These are phyloP conservation scores for Aptenodytes forsteri DNA, from an alignment of 2,113 vertebrate species.

Conservation along the genomic window DNA sequence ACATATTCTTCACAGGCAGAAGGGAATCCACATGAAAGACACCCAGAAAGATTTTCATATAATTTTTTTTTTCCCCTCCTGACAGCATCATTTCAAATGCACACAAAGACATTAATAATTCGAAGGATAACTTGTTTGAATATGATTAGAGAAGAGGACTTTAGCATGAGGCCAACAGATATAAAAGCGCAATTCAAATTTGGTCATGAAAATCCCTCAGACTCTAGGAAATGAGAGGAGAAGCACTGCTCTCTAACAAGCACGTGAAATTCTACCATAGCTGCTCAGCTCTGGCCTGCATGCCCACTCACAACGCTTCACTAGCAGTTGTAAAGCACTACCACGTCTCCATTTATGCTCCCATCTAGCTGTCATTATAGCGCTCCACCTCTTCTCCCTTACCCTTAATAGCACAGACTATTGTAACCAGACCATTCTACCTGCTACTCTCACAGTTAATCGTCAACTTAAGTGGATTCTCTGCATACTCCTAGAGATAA, in stretches of 20 bases:
- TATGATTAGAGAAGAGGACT: not conserved
- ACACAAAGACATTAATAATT: not conserved
- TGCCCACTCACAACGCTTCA: not conserved
- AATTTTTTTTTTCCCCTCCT: not conserved
- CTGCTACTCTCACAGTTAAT: not conserved
- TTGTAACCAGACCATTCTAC: not conserved
- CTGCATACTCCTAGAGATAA: not conserved
- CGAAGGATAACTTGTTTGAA: not conserved
- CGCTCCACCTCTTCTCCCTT: not conserved
- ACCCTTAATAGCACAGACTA: not conserved
- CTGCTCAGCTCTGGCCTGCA: not conserved
- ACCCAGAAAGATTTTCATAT: not conserved
- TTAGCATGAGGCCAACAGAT: not conserved
- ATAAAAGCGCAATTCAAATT: not conserved
- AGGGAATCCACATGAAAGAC: not conserved
- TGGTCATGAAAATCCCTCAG: not conserved
- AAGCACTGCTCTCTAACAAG: not conserved
- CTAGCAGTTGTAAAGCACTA: not conserved
- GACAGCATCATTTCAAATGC: not conserved
- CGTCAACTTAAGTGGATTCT: not conserved
- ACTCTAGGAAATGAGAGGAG: not conserved
- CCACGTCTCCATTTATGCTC: not conserved
- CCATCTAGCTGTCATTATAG: not conserved
- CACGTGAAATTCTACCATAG: not conserved
- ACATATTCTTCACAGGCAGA: not conserved